Conservation (phyloP, 2,888 invertebrate genomes). For the Adelognathus sp. region DNA sequence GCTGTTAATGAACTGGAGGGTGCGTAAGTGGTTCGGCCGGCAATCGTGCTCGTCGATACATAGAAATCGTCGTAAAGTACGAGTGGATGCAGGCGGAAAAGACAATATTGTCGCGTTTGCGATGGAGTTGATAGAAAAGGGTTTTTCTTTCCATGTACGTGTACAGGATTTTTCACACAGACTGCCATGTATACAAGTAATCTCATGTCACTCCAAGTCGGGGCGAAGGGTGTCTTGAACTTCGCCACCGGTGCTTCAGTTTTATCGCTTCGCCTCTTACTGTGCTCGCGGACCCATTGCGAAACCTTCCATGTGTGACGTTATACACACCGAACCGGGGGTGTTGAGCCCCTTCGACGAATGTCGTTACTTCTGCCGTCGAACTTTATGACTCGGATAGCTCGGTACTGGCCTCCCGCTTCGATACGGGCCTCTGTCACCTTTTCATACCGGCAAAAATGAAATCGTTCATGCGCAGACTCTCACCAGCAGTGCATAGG, state of each 20-base stretch:
- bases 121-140: not conserved
- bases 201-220: conserved; percentile 1
- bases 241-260: conserved; percentile 36
- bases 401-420: not conserved
- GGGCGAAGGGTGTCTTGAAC: conserved; percentile 7
- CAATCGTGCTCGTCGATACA: not conserved
- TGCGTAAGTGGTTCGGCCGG: conserved; percentile 47
- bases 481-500: too few species aligned
- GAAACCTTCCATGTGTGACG: not conserved
- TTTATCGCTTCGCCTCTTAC: conserved; percentile 41
- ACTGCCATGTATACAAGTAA: not conserved
- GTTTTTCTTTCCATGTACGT: not conserved
- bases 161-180: not conserved
- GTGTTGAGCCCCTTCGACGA: conserved; percentile 37
- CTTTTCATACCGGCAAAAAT: conserved; percentile 21
- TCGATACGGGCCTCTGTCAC: conserved; percentile 33
- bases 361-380: conserved; percentile 56
- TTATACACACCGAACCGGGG: conserved; percentile 24
- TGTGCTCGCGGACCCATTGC: conserved; percentile 28
- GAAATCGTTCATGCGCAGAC: conserved; percentile 31
- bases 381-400: conserved; percentile 56
- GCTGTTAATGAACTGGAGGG: conserved; percentile 43
- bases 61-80: not conserved
- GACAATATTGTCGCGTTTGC: not conserved
- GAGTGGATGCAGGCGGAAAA: not conserved